Conservation (phyloP, 2,113 vertebrate species). For the Dissostichus mawsoni region DNA sequence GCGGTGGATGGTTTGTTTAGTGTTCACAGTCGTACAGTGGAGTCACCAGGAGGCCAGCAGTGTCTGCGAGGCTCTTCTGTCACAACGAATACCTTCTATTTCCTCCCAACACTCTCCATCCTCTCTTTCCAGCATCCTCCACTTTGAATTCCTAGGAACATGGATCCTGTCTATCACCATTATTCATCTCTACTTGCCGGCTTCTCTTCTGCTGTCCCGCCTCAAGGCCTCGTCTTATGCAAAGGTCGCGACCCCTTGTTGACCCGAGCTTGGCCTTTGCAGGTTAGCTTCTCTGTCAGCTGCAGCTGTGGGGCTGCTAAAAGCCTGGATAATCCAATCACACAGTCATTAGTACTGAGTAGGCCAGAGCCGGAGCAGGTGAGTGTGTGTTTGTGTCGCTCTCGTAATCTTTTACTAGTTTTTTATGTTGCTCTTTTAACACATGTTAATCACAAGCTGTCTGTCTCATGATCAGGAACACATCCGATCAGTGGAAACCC, state of each 20-base stretch:
- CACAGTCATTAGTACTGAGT: conserved; percentile 73
- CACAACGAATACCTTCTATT: conserved; percentile 69
- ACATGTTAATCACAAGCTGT: conserved; percentile 15
- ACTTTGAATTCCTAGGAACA: conserved; percentile 44
- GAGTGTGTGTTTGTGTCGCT: conserved; percentile 37
- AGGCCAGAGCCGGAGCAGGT: conserved; percentile 60
- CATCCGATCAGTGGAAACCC: conserved; percentile 66
- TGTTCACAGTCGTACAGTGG: conserved; percentile 67
- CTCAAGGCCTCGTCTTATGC: conserved; percentile 15
- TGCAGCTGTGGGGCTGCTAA: conserved; percentile 71
- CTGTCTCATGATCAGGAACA: conserved; percentile 6
- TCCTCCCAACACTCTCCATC: conserved; percentile 23
- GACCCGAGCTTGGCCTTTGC: conserved; percentile 69
- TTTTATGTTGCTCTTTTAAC: conserved; percentile 24
- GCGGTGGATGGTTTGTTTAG: conserved; percentile 54
- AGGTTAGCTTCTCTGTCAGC: conserved; percentile 69
- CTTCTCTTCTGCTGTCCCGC: background rate
- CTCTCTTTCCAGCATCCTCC: conserved; percentile 12
- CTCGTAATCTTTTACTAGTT: conserved; percentile 31
- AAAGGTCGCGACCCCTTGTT: conserved; percentile 61
- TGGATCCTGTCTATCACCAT: conserved; percentile 25
- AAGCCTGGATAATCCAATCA: conserved; percentile 80
- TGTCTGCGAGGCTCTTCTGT: conserved; percentile 78
- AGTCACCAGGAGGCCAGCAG: conserved; percentile 80
- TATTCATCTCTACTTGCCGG: background rate